phyloP scores from a whole-genome alignment of 2,113 vertebrate species.

The Propithecus coquereli region DNA sequence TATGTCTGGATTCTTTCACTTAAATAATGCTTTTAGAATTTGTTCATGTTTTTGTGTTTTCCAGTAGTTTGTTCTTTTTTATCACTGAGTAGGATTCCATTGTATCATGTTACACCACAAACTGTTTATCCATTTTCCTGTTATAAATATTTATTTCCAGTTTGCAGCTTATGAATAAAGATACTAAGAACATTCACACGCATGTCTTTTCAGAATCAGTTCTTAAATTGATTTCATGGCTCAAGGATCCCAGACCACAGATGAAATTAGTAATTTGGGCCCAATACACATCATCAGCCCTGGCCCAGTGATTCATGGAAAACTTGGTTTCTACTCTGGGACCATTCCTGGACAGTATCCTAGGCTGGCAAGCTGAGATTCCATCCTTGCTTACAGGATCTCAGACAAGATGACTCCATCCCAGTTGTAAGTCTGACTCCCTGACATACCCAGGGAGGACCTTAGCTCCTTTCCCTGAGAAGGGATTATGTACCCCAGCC shows the following conservation, averaged over 20 bases:
- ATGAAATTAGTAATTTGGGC: neutral
- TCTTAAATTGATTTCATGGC: neutral
- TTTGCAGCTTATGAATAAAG: neutral
- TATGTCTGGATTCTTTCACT: neutral
- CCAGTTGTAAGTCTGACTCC: neutral
- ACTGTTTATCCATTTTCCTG: neutral
- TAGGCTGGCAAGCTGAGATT: neutral
- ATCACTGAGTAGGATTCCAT: neutral
- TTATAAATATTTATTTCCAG: neutral
- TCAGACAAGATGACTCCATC: neutral
- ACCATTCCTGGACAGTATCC: neutral
- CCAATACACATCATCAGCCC: neutral
- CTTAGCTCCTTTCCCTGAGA: neutral
- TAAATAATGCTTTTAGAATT: neutral
- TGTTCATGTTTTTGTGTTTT: neutral
- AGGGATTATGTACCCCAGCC: neutral
- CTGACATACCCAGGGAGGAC: neutral
- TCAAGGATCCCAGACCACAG: neutral
- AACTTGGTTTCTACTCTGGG: neutral
- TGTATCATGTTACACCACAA: neutral
- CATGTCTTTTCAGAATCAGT: neutral
- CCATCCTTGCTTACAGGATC: neutral
- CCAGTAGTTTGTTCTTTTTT: neutral
- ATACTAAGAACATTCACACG: neutral
- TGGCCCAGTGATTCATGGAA: no score